A percentile compares a stretch with the other conserved stretches of the same genome.
phyloP scores from a whole-genome alignment of 2,113 vertebrate species.

The Tauraco erythrolophus region DNA sequence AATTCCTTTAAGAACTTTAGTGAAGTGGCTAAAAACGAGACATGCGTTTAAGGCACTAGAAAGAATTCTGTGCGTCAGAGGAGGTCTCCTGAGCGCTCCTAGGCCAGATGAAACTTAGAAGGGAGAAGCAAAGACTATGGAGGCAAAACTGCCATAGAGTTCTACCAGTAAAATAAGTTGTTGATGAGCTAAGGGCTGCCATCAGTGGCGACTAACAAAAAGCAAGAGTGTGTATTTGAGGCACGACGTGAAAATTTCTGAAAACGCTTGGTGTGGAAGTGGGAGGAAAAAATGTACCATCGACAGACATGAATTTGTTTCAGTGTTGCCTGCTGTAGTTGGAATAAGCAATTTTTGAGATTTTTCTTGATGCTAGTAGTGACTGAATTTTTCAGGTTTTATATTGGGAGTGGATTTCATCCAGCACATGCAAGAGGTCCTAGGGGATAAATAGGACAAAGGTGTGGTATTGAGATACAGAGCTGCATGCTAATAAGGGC shows the following conservation, averaged over 20 bases:
- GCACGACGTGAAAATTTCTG: neutral
- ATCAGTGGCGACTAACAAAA: neutral
- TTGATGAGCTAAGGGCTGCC: neutral
- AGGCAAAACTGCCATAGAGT: neutral
- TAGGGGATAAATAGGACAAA: neutral
- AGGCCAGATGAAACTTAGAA: neutral
- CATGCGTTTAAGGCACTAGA: neutral
- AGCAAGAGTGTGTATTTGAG: neutral
- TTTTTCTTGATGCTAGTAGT: neutral
- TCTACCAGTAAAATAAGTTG: neutral
- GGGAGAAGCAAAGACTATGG: neutral
- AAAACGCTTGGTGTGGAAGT: neutral
- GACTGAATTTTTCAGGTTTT: neutral
- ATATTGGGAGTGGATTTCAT: neutral
- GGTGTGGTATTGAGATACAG: neutral
- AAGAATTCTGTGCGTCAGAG: neutral
- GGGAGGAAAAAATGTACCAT: too few species aligned
- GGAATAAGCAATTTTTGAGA: neutral
- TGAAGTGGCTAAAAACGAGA: neutral
- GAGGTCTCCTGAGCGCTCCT: neutral
- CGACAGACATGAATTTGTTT: neutral
- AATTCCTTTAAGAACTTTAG: neutral
- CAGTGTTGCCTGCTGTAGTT: fast-evolving
- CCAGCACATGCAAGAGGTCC: neutral
- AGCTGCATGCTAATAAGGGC: neutral